Percentiles rank a stretch among this genome's conserved stretches.
Conservation (phyloP, 2,888 invertebrate species). For the Anthoptus insignis region DNA sequence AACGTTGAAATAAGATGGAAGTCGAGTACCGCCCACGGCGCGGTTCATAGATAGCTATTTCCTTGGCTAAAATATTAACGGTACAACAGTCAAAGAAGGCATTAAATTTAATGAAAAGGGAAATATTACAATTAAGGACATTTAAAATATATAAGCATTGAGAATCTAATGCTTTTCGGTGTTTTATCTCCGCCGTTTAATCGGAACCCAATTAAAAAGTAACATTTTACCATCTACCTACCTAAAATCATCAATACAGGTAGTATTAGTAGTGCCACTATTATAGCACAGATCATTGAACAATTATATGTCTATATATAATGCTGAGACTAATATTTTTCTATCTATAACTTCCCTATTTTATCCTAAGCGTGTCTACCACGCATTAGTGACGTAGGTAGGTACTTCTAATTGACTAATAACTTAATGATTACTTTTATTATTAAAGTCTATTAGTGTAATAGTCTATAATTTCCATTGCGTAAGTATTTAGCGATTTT, state of each 20-base stretch:
- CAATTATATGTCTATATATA: too few species aligned
- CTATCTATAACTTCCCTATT: too few species aligned
- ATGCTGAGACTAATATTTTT: too few species aligned
- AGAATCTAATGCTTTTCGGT: too few species aligned
- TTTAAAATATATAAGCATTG: too few species aligned
- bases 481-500: neutral
- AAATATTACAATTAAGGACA: neutral
- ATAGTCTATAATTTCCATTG: neutral
- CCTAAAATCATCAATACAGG: too few species aligned
- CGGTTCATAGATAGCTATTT: conserved; percentile 1
- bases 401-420: conserved; percentile 25
- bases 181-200: too few species aligned
- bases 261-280: too few species aligned
- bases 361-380: neutral
- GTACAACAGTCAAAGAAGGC: neutral
- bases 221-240: too few species aligned
- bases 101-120: neutral
- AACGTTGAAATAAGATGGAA: conserved; percentile 22
- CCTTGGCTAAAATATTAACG: neutral
- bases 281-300: too few species aligned
- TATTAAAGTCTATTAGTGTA: conserved; percentile 24
- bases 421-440: conserved; percentile 14
- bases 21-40: conserved; percentile 18
- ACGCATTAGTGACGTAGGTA: neutral
- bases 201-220: too few species aligned